Base-by-base conservation (phyloP, 2,888 invertebrate species). In the Scaptomyza caliginosa region DNA sequence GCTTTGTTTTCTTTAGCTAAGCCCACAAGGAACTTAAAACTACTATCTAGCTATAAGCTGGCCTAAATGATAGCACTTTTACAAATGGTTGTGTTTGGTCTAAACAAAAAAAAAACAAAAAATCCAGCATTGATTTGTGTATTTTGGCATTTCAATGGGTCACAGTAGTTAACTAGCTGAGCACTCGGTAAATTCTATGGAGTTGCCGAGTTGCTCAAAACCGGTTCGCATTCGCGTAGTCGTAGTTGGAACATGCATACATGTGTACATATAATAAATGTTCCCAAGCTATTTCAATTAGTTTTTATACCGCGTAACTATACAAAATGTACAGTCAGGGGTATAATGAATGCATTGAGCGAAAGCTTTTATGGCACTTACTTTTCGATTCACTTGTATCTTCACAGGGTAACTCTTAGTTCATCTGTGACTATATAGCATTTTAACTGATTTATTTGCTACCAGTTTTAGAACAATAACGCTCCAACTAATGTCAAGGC, bases 231-330 rank as follows among this genome's bases (percentile, higher is more conserved):
- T 45, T 55, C 54, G 50, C 57, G 57, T 42, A 66, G 45, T 1
- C 19, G 0, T 39, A n/a, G 11, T n/a, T 39, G 28, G 28, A 6
- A 38, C 19, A 19, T 38, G 4, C 17, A 17, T 17, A 17, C 17
- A 34, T 13, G 4, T 17, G 43, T 7, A 63, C 46, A 51, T 43
- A 63, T 55, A 67, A 69, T 64, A 67, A 81, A 86, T 74, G 66
- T 77, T 74, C 67, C 52, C 72, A 42, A 67, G 67, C 67, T 51
- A 67, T 75, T 67, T 84, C 86, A 81, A 80, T 81, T 81, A 86
- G 84, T 80, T 83, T 56, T 21, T 42, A 74, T 71, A 68, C 67
- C 66, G 56, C 56, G 49, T 75, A 59, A 59, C 56, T 38, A 0
- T 17, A 24, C 7, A 7, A 3, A 8, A n/a, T 4, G 6, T 3